Conservation (phyloP, 1,140 invertebrate species). For the Drosophila orena region DNA sequence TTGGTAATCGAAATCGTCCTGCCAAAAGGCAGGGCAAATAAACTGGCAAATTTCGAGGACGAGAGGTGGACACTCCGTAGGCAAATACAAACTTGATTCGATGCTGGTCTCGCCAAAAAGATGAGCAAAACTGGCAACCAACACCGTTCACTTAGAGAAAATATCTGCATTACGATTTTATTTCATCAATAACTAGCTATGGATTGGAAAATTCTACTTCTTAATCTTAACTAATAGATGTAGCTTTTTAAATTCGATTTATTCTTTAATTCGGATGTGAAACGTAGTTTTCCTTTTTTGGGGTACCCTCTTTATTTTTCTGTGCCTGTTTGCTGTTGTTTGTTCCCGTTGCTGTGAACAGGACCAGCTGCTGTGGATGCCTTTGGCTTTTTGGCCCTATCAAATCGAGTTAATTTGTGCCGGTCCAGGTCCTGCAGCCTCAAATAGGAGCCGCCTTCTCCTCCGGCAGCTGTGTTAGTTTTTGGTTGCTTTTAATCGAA, state of each 20-base stretch:
- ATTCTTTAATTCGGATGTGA: not conserved
- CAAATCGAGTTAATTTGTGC: slow-evolving; percentile 63
- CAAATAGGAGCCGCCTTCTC: slow-evolving; percentile 5
- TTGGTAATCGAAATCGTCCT: slow-evolving; percentile 50
- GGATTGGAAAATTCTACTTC: too few species aligned
- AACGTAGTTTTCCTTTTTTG: not conserved
- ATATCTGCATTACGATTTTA: too few species aligned
- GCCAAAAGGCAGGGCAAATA: slow-evolving; percentile 40
- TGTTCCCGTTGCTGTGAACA: slow-evolving; percentile 31
- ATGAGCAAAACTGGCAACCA: slow-evolving; percentile 10
- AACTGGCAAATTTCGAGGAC: slow-evolving; percentile 40
- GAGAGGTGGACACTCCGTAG: slow-evolving; percentile 28
- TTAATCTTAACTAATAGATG: too few species aligned
- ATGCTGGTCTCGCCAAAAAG: slow-evolving; percentile 32
- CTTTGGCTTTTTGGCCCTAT: slow-evolving; percentile 46
- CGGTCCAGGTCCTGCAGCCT: slow-evolving; percentile 17
- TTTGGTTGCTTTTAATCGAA: slow-evolving; percentile 57
- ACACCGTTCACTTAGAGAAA: slow-evolving; percentile 26
- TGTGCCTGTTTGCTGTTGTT: slow-evolving; percentile 9
- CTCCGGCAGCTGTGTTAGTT: slow-evolving; percentile 38
- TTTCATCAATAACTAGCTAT: too few species aligned
- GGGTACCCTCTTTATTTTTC: not conserved
- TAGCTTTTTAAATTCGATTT: too few species aligned
- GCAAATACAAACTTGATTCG: slow-evolving; percentile 51
- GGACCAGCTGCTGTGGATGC: slow-evolving; percentile 40